These are phyloP conservation scores for Neoniphon sammara DNA, from an alignment of 2,797 vertebrate species.

Conservation along the genomic window DNA sequence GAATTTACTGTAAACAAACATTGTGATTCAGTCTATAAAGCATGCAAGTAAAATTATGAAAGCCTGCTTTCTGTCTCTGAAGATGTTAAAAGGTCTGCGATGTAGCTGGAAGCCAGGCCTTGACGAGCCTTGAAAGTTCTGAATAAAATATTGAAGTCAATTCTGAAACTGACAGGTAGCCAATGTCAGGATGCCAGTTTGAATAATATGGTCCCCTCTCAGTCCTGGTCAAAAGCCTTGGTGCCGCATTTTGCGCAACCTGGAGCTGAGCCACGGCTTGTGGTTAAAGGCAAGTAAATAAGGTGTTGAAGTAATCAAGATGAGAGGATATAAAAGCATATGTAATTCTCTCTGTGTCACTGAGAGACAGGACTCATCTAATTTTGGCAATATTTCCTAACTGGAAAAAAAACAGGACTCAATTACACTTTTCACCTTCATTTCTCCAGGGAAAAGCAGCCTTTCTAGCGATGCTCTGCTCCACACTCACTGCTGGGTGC, in stretches of 20 bases:
- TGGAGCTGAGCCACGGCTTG: constrained; percentile 10
- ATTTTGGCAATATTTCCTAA: constrained; percentile 5
- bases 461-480: neutral
- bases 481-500: neutral
- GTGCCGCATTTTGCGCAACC: constrained; percentile 9
- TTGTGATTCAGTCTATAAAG: too few species aligned
- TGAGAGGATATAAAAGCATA: constrained; percentile 12
- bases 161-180: neutral
- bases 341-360: constrained; percentile 7
- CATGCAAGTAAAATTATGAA: too few species aligned
- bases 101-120: too few species aligned
- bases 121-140: too few species aligned
- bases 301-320: constrained; percentile 13
- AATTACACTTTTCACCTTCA: neutral
- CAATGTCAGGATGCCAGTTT: neutral
- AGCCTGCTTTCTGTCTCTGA: too few species aligned
- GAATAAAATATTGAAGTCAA: neutral
- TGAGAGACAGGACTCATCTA: neutral
- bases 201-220: neutral
- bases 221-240: neutral
- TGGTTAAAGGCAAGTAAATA: constrained; percentile 16
- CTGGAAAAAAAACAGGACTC: neutral
- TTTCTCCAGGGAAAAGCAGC: neutral
- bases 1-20: too few species aligned
- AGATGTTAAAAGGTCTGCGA: too few species aligned